Conservation (phyloP, 2,113 vertebrate genomes). For the Zingel zingel region DNA sequence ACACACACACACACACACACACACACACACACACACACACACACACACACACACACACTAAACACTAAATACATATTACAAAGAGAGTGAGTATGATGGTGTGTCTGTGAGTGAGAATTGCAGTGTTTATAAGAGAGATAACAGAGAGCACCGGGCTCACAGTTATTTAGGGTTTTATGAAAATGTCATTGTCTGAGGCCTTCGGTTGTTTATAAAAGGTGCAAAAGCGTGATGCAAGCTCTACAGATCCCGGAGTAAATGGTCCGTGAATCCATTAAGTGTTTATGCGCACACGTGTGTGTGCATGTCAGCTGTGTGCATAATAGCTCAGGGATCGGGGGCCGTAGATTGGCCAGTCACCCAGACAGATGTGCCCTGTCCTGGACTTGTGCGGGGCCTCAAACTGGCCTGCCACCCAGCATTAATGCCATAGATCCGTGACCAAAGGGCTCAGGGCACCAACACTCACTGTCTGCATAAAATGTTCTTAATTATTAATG, state of each 20-base stretch:
- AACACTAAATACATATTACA: neutral
- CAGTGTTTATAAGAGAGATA: neutral
- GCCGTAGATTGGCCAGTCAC: conserved; percentile 56
- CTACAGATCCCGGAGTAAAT: conserved; percentile 48
- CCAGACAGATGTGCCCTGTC: conserved; percentile 65
- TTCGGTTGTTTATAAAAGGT: conserved; percentile 45
- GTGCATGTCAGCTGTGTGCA: conserved; percentile 40
- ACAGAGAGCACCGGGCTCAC: neutral
- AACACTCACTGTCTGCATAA: conserved; percentile 62
- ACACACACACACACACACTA: conserved; percentile 8
- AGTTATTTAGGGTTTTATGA: conserved; percentile 31
- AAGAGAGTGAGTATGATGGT: neutral
- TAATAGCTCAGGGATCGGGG: conserved; percentile 50
- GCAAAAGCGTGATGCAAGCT: conserved; percentile 38
- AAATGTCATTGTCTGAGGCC: conserved; percentile 32
- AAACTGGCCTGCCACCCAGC: conserved; percentile 62
- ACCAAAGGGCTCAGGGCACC: conserved; percentile 63
- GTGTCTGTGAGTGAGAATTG: conserved; percentile 12
- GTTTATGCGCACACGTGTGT: conserved; percentile 9
- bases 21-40: neutral
- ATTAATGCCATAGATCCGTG: conserved; percentile 65
- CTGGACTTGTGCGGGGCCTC: conserved; percentile 47
- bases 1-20: conserved; percentile 2
- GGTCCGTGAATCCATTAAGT: conserved; percentile 49
- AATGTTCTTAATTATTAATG: conserved; percentile 72